Base-by-base conservation (phyloP, 2,888 invertebrate genomes). In the Chrysodeixis includens region DNA sequence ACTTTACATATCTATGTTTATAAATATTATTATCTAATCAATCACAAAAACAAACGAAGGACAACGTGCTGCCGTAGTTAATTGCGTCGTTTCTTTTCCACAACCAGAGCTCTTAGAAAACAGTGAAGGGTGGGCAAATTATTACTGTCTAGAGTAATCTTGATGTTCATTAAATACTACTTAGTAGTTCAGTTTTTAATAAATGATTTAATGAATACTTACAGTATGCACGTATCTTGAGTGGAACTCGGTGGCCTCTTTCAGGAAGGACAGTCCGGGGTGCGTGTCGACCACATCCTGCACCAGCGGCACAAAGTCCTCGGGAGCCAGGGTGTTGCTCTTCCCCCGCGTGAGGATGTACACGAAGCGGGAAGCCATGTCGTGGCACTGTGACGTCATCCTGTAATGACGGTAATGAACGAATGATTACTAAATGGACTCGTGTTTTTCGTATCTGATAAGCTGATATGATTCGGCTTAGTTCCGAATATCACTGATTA, bases 211-310 rank as follows among this genome's bases (percentile, higher is more conserved):
- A 8, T 44, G 26, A 10, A 30, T 18, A 7, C 94, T 92, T 87
- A 98, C 99, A 90, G 99, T 99, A 93, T 99, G 99, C 82, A 99
- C 98, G 91, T 99, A 99, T 96, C 99, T 97, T 71, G 99, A 99
- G 96, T 99, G 99, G 95, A 99, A 99, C 95, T 99, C 99, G 0
- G 98, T 98, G 67, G 99, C 99, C 91, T 99, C 99, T 92, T 99
- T 98, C 66, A 99, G 96, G 96, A 99, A 99, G 72, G 98, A 98
- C 79, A 99, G 96, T 55, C 99, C 99, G 0, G 99, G 99, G 95
- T 99, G 99, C 9, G 99, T 98, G 91, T 99, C 99, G 51, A 99
- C 99, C n/a, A 99, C 98, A 92, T 99, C 99, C 95, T 99, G 98
- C 60, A 99, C 97, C 81, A 99, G 93, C 22, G 99, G 97, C 86